Evolutionary conservation across 2,797 vertebrate genomes (phyloP).

Genomic region (Amblyopsis hoosieri): DNA sequence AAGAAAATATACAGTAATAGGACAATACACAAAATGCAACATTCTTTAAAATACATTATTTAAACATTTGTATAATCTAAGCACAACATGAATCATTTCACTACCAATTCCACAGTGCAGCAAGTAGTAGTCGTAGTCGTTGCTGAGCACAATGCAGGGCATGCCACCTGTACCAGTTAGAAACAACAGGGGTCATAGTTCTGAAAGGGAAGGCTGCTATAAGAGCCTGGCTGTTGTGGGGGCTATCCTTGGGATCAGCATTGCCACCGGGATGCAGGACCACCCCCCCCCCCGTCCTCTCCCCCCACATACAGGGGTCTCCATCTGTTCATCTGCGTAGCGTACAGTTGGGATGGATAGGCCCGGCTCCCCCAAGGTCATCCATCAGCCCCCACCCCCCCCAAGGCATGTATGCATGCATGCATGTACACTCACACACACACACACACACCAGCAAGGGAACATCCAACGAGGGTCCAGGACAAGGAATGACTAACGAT

Average conservation of each 20-base stretch:
- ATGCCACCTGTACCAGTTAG: constrained; percentile 15
- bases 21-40: background rate
- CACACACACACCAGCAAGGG: constrained; percentile 4
- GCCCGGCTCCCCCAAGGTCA: constrained; percentile 33
- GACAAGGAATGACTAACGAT: constrained; percentile 6
- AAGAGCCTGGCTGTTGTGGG: constrained; percentile 30
- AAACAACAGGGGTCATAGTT: constrained; percentile 48
- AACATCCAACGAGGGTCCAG: too few species aligned
- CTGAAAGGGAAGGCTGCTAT: constrained; percentile 26
- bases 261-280: background rate
- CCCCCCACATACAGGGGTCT: background rate
- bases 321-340: constrained; percentile 34
- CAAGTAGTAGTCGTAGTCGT: too few species aligned
- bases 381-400: constrained; percentile 13
- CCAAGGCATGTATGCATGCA: background rate
- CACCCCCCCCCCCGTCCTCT: background rate
- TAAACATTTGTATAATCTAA: too few species aligned
- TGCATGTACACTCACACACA: constrained; percentile 16
- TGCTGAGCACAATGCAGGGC: too few species aligned
- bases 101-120: too few species aligned
- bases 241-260: constrained; percentile 34
- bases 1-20: background rate
- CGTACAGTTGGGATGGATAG: constrained; percentile 19
- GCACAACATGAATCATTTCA: too few species aligned
- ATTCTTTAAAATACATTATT: too few species aligned